Conservation (phyloP, 64 coral and sea anemone species). For the Acropora tenuis region DNA sequence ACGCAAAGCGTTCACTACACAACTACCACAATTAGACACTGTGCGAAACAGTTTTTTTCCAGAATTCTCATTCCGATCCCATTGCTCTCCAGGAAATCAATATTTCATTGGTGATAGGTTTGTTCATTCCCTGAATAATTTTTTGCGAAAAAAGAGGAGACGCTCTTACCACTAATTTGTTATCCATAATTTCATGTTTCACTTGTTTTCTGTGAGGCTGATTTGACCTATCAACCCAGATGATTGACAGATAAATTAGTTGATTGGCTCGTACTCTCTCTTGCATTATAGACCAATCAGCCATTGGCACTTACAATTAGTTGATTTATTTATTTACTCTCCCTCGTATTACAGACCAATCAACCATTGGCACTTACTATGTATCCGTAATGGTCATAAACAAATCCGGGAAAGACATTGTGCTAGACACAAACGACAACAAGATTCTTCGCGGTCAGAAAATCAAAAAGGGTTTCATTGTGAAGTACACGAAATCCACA, state of each 20-base stretch:
- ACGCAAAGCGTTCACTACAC: too few species aligned
- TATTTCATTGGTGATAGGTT: too few species aligned
- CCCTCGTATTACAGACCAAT: background rate
- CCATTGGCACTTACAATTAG: slow-evolving; percentile 16
- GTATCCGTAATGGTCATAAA: slow-evolving; percentile 76
- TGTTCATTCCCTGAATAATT: too few species aligned
- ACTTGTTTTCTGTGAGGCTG: too few species aligned
- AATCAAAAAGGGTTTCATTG: slow-evolving; percentile 60
- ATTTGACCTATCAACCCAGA: too few species aligned
- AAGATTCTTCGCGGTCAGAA: slow-evolving; percentile 1
- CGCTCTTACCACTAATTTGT: too few species aligned
- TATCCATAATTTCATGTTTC: too few species aligned
- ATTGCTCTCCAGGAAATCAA: too few species aligned
- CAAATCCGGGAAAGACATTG: slow-evolving; percentile 66
- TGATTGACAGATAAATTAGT: background rate
- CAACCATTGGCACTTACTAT: slow-evolving; percentile 49
- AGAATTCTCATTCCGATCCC: too few species aligned
- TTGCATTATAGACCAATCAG: slow-evolving; percentile 4
- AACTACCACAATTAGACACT: too few species aligned
- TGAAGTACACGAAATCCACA: slow-evolving; percentile 44
- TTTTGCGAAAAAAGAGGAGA: too few species aligned
- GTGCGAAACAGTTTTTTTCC: too few species aligned
- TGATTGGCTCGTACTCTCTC: background rate
- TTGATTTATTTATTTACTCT: background rate
- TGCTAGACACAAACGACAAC: slow-evolving; percentile 59